Evolutionary conservation across 30 jellyfish, hydroid and myxozoan species (phyloP), one percentile per base, ranked within the genome.

Genomic region (Aurelia coerulea): DNA sequence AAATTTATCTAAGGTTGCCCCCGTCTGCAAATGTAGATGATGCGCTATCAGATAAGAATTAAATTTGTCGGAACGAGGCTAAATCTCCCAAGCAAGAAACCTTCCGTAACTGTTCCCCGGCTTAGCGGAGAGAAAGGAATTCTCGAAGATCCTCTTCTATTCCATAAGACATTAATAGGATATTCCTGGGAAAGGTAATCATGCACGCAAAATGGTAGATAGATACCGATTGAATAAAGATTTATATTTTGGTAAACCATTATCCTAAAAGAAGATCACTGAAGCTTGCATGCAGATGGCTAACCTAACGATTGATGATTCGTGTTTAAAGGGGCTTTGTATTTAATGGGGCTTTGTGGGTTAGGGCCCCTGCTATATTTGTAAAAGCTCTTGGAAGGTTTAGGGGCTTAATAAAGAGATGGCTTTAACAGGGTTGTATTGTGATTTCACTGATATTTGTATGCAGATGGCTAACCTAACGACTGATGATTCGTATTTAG

Each of bases 31-130:
- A 46, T 46, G 56, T 9, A 46, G 0, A 9, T 46, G 51, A 46
- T 46, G 8, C 56, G 56, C 8, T 46, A 46, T 46, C 56, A 46
- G 56, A 46, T 46, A 66, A 66, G 37, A 0, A 9, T 7, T 65
- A 42, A 65, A 65, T 18, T 8, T 49, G 53, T 62, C 35, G 58
- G 68, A 73, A 73, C 83, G 83, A 73, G 83, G 83, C 83, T 23
- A 29, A 0, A 39, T 5, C 14, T 15, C 50, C 42, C 19, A 16
- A 73, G 23, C 5, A 16, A 49, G 54, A 73, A 73, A 42, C 16
- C 17, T 13, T 31, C 17, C n/a, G 79, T 69, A 35, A 60, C 17
- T 67, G 34, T 14, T 67, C 83, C 83, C 83, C 83, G 83, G 53
- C 17, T 18, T 6, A 73, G 15, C 16, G 33, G 46, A 75, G 46